Conservation (phyloP, 2,888 invertebrate species). For the Dichetophora obliterata region DNA sequence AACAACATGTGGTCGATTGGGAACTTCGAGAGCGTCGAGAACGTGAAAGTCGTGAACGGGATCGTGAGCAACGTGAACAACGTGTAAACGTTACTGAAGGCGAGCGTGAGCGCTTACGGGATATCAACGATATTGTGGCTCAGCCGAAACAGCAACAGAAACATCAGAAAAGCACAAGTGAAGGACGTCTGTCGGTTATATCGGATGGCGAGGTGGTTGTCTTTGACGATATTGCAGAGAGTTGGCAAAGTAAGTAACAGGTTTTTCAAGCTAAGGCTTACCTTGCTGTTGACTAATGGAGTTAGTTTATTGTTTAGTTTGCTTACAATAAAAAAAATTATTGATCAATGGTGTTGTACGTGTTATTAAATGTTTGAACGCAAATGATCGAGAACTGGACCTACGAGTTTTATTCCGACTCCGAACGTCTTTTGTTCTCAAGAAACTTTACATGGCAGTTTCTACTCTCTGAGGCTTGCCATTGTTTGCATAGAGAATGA, state of each 20-base stretch:
- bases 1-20: slow-evolving; percentile 48
- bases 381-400: too few relatives aligned
- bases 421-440: too few relatives aligned
- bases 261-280: not conserved
- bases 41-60: slow-evolving; percentile 50
- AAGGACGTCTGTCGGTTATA: slow-evolving; percentile 71
- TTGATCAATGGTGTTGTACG: too few relatives aligned
- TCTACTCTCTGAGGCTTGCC: too few relatives aligned
- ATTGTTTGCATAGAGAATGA: too few relatives aligned
- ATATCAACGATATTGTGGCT: not conserved
- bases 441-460: too few relatives aligned
- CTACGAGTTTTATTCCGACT: too few relatives aligned
- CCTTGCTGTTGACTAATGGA: too few relatives aligned
- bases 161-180: slow-evolving; percentile 45
- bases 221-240: slow-evolving; percentile 88
- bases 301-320: too few relatives aligned
- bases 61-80: slow-evolving; percentile 55
- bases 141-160: slow-evolving; percentile 30
- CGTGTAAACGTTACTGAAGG: slow-evolving; percentile 53
- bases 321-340: too few relatives aligned
- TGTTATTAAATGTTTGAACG: too few relatives aligned
- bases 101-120: slow-evolving; percentile 39
- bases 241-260: slow-evolving; percentile 77
- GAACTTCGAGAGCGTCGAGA: slow-evolving; percentile 29
- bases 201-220: slow-evolving; percentile 85